Conservation (phyloP, 2,888 invertebrate genomes). For the Sarcophaga variegata region DNA sequence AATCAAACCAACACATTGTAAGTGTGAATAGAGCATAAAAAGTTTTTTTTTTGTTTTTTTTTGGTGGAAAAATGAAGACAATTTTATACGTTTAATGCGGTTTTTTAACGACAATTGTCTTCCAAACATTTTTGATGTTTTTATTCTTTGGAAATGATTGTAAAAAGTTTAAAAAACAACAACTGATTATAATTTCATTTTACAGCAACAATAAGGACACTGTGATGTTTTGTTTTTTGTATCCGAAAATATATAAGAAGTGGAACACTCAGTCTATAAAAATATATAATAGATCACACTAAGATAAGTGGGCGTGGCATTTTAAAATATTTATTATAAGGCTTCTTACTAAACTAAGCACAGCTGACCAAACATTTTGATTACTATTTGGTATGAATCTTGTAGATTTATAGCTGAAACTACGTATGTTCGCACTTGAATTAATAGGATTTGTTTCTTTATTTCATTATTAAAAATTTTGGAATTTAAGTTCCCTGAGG, state of each 20-base stretch:
- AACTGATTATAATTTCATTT: not conserved
- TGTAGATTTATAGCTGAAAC: no score
- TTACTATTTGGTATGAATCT: no score
- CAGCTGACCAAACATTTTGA: no score
- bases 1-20: constrained; percentile 17
- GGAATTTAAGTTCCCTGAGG: no score
- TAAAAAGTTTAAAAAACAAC: not conserved
- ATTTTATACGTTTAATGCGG: constrained; percentile 53
- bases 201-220: not conserved
- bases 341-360: no score
- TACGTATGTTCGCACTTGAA: no score
- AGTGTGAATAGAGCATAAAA: not conserved
- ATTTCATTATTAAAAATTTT: no score
- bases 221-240: not conserved
- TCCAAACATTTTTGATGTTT: not conserved
- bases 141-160: not conserved
- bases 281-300: no score
- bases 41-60: constrained; percentile 5
- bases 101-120: constrained; percentile 55
- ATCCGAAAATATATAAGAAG: not conserved
- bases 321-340: no score
- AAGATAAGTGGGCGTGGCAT: no score
- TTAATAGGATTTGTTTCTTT: no score
- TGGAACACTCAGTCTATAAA: no score
- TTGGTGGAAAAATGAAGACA: constrained; percentile 60